phyloP scores from a whole-genome alignment of 2,888 invertebrate genomes.

The Apoda limacodes region DNA sequence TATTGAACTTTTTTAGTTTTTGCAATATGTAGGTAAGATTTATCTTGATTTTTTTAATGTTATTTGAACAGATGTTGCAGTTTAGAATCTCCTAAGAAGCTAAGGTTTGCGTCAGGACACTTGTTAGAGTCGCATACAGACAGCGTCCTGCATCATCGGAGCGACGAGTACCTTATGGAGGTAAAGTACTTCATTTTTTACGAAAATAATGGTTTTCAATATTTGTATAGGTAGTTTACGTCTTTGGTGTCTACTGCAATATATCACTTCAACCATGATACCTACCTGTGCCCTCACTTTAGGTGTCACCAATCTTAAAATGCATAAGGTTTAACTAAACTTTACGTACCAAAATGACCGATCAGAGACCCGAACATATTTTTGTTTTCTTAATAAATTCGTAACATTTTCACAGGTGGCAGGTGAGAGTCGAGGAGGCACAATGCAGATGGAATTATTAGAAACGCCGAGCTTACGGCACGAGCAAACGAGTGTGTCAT shows the following conservation, averaged over 20 bases:
- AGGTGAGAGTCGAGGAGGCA: conserved; percentile 67
- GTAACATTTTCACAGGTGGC: conserved; percentile 47
- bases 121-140: conserved; percentile 71
- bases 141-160: conserved; percentile 58
- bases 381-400: conserved; percentile 1
- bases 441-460: conserved; percentile 54
- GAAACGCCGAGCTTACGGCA: conserved; percentile 61
- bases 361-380: not conserved
- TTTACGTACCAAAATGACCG: too few relatives aligned
- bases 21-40: too few relatives aligned
- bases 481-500: conserved; percentile 73
- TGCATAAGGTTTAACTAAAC: not conserved
- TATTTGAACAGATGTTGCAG: conserved; percentile 74
- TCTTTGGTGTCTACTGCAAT: too few relatives aligned
- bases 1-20: too few relatives aligned
- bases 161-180: conserved; percentile 65
- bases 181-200: conserved; percentile 25
- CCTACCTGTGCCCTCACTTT: too few relatives aligned
- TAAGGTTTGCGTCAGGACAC: conserved; percentile 81
- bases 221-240: not conserved
- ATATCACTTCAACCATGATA: too few relatives aligned
- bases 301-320: too few relatives aligned
- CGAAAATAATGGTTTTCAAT: not conserved
- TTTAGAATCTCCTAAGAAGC: conserved; percentile 85
- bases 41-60: conserved; percentile 6